phyloP scores from a whole-genome alignment of 2,113 vertebrate species.

The Grammomys surdaster region DNA sequence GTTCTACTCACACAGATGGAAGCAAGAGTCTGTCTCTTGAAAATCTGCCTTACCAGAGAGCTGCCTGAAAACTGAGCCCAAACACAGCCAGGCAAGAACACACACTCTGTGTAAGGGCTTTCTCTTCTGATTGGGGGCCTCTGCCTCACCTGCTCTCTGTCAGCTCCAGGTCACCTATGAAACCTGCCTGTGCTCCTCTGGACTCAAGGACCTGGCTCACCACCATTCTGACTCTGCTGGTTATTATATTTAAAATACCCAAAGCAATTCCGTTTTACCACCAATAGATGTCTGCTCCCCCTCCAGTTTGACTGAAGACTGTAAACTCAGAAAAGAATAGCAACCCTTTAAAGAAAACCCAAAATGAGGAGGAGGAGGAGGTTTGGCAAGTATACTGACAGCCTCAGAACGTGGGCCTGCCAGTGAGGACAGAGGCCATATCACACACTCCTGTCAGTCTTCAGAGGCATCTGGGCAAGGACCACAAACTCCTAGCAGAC shows the following conservation, averaged over 20 bases:
- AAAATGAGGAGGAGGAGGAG: neutral
- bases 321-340: constrained; percentile 11
- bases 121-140: neutral
- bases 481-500: neutral
- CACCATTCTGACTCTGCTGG: neutral
- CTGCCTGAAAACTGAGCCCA: neutral
- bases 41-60: neutral
- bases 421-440: fast-evolving
- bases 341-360: constrained; percentile 9
- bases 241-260: neutral
- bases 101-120: neutral
- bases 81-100: neutral
- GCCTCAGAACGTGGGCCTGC: neutral
- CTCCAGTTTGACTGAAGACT: neutral
- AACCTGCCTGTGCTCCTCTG: neutral
- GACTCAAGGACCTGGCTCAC: neutral
- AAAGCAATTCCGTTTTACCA: neutral
- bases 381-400: neutral
- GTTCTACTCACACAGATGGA: neutral
- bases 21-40: neutral
- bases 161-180: neutral
- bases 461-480: neutral
- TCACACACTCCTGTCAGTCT: neutral
- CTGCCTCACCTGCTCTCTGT: neutral
- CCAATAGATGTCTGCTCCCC: neutral